Evolutionary conservation across 2,888 invertebrate species (phyloP), one percentile per base, ranked within the genome.

Genomic region (Aspidapion aeneum): DNA sequence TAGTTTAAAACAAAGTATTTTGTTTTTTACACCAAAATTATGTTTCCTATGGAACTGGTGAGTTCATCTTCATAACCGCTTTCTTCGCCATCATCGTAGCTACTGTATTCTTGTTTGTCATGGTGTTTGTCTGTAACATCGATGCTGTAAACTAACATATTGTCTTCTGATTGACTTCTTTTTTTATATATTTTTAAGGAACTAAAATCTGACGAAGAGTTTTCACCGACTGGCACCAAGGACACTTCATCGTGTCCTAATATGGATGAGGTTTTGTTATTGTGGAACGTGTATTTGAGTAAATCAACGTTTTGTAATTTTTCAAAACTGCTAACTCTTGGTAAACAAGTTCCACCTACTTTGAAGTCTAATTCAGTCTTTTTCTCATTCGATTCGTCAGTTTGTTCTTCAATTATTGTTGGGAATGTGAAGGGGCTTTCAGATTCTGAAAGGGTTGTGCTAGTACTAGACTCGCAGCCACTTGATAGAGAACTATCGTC

Each of bases 11-110:
- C n/a, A n/a, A n/a, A n/a, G n/a, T n/a, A n/a, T n/a, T n/a, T n/a
- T n/a, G n/a, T n/a, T 12, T 12, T 35, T 35, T 64, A 79, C 63
- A 80, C 78, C 68, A 79, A 72, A 63, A 80, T 76, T 57, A 80
- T 75, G 65, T 78, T 79, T 22, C 74, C 75, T 61, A 80, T 76
- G 22, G 77, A 77, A 69, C 74, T 78, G 21, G 75, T 73, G 56
- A 79, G 68, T 68, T 88, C 89, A 77, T 95, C 95, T 21, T 93
- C 94, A 79, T 94, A 95, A 1, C 95, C 95, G 62, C 93, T 94
- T 78, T 96, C 95, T 35, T 35, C 35, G 5, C 35, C 35, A 74
- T 95, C 94, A 77, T 93, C 93, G 76, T 92, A 90, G 67, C 90
- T 94, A 74, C 93, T 93, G 74, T 89, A 89, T 69, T 78, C 79